phyloP scores from a whole-genome alignment of 1,140 invertebrate species.

The Sweltsa coloradensis region DNA sequence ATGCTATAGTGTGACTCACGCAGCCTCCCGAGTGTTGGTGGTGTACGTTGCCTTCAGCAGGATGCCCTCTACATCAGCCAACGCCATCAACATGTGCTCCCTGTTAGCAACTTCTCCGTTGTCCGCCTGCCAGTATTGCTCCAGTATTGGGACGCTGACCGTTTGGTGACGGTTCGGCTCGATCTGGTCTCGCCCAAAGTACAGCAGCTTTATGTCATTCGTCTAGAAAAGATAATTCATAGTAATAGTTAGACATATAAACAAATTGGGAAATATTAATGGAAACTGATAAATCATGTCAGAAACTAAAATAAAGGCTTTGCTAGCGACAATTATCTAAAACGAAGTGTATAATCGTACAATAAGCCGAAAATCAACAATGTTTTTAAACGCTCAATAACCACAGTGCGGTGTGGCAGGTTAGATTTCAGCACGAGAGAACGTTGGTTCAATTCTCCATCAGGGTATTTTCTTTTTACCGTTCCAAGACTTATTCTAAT shows the following conservation, averaged over 20 bases:
- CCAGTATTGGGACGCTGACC: constrained; percentile 58
- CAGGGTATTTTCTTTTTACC: too few relatives aligned
- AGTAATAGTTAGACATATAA: too few relatives aligned
- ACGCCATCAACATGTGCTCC: constrained; percentile 82
- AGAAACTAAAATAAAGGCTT: constrained; percentile 19
- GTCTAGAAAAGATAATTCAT: constrained; percentile 46
- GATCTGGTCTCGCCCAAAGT: constrained; percentile 43
- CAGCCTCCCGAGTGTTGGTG: constrained; percentile 58
- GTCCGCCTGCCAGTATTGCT: constrained; percentile 67
- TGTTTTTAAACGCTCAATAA: too few relatives aligned
- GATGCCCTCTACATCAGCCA: constrained; percentile 79
- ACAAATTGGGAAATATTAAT: too few relatives aligned
- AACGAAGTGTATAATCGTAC: constrained; percentile 4
- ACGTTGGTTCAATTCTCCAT: too few relatives aligned
- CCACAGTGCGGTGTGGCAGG: too few relatives aligned
- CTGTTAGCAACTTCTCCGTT: constrained; percentile 72
- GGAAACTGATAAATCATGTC: too few relatives aligned
- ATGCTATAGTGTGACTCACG: constrained; percentile 41
- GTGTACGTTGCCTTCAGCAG: constrained; percentile 90
- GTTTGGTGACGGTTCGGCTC: constrained; percentile 46
- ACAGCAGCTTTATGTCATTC: constrained; percentile 62
- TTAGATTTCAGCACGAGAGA: too few relatives aligned
- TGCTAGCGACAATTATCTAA: constrained; percentile 22
- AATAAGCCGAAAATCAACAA: too few relatives aligned
- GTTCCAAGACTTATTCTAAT: too few relatives aligned